Conservation (phyloP, 2,797 vertebrate species). For the Novumbra hubbsi region DNA sequence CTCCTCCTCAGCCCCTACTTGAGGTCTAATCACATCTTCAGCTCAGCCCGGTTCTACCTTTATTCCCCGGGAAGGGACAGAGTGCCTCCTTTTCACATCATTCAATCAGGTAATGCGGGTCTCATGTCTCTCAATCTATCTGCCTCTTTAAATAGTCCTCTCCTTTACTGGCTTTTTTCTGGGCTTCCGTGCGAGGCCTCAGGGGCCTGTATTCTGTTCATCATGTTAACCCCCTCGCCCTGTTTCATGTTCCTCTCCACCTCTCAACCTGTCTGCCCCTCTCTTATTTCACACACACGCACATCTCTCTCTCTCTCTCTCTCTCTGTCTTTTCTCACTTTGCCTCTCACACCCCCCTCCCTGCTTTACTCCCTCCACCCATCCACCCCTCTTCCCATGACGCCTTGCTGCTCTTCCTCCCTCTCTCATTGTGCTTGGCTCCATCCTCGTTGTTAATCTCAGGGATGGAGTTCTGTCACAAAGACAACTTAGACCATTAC, state of each 20-base stretch:
- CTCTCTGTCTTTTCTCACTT: too few species aligned
- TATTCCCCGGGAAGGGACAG: constrained; percentile 60
- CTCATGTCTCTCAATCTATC: constrained; percentile 58
- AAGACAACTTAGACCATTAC: constrained; percentile 71
- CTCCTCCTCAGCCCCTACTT: constrained; percentile 55
- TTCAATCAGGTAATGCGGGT: constrained; percentile 46
- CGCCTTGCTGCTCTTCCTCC: not conserved
- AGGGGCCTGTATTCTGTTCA: constrained; percentile 43
- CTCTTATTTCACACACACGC: constrained; percentile 5
- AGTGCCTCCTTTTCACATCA: constrained; percentile 55
- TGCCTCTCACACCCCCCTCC: too few species aligned
- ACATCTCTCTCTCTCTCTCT: constrained; percentile 29
- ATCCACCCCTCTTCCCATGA: too few species aligned
- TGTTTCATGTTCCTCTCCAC: not conserved
- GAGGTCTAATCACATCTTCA: constrained; percentile 61
- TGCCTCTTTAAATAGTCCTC: constrained; percentile 55
- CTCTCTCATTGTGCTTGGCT: constrained; percentile 22
- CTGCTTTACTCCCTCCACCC: too few species aligned
- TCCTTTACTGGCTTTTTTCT: constrained; percentile 57
- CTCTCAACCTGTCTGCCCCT: constrained; percentile 29
- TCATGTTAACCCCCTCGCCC: constrained; percentile 35
- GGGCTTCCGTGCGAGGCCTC: not conserved
- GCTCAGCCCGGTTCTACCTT: constrained; percentile 69
- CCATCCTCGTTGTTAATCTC: constrained; percentile 72
- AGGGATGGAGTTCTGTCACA: constrained; percentile 76